Evolutionary conservation across 2,113 vertebrate species (phyloP).

Genomic region (Lota lota): DNA sequence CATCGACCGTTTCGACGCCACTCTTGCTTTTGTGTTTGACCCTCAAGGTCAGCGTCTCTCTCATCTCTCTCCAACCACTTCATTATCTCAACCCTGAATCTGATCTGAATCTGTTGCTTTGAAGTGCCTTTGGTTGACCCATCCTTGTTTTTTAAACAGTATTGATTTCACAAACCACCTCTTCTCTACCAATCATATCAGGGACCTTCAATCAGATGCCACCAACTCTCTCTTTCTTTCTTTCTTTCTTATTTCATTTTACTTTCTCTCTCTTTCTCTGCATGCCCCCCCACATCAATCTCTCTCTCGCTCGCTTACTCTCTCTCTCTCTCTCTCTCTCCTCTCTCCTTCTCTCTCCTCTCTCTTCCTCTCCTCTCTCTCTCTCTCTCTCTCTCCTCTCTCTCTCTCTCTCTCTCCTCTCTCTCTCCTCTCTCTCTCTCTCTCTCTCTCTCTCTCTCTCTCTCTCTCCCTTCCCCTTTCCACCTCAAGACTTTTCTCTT

Average conservation of each 20-base stretch:
- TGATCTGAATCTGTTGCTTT: not conserved
- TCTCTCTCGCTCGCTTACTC: too few species aligned
- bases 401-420: too few species aligned
- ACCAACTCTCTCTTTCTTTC: too few species aligned
- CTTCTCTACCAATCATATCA: not conserved
- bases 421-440: not conserved
- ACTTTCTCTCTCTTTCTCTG: too few species aligned
- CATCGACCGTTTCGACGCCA: too few species aligned
- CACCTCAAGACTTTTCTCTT: too few species aligned
- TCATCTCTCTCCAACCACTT: not conserved
- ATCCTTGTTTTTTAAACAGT: not conserved
- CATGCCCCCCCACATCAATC: too few species aligned
- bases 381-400: too few species aligned
- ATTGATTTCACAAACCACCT: not conserved
- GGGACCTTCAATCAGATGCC: not conserved
- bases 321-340: too few species aligned
- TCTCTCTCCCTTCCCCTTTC: not conserved
- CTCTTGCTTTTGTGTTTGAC: not conserved
- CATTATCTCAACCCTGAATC: not conserved
- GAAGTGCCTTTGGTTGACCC: not conserved
- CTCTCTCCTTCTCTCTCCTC: not conserved
- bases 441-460: not conserved
- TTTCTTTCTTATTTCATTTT: too few species aligned
- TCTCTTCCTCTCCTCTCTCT: not conserved
- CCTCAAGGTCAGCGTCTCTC: not conserved